Percentiles rank a stretch among this genome's conserved stretches.
These are phyloP conservation scores for Linyphia triangularis DNA, from an alignment of 2,888 invertebrate genomes.

Conservation along the genomic window DNA sequence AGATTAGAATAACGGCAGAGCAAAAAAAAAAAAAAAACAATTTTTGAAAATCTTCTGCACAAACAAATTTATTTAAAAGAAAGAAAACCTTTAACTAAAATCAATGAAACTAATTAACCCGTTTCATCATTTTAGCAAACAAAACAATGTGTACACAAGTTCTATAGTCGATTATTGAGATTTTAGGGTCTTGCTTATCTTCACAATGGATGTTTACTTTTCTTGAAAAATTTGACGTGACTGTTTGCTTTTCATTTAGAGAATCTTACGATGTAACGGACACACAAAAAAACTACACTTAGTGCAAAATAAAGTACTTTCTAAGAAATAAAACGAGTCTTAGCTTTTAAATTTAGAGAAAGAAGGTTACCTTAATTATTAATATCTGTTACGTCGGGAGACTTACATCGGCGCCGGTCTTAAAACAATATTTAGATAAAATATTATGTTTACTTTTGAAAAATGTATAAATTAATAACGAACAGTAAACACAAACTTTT, in stretches of 20 bases:
- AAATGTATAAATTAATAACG: too few species aligned
- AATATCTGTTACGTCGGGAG: too few species aligned
- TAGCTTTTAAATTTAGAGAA: not conserved
- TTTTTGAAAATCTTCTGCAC: not conserved
- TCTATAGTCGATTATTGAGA: constrained; percentile 16
- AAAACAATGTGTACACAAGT: constrained; percentile 9
- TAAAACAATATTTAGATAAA: too few species aligned
- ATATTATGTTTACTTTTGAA: too few species aligned
- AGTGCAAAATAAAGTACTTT: not conserved
- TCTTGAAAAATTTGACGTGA: not conserved
- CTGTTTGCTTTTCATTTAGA: constrained; percentile 49
- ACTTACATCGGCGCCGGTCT: too few species aligned
- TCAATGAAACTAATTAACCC: constrained; percentile 39
- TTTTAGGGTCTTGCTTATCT: not conserved
- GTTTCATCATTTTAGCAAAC: constrained; percentile 35
- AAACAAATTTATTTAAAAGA: not conserved
- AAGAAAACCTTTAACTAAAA: constrained; percentile 26
- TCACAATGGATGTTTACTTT: constrained; percentile 16
- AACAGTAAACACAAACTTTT: too few species aligned
- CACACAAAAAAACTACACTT: not conserved
- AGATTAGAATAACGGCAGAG: not conserved
- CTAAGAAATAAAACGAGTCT: not conserved
- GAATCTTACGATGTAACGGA: not conserved
- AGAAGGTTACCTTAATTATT: too few species aligned
- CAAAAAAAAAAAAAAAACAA: not conserved